Percentiles rank a stretch among this genome's conserved stretches.
Conservation (phyloP, 30 jellyfish, hydroid and myxozoan species). For the Turritopsis dohrnii region DNA sequence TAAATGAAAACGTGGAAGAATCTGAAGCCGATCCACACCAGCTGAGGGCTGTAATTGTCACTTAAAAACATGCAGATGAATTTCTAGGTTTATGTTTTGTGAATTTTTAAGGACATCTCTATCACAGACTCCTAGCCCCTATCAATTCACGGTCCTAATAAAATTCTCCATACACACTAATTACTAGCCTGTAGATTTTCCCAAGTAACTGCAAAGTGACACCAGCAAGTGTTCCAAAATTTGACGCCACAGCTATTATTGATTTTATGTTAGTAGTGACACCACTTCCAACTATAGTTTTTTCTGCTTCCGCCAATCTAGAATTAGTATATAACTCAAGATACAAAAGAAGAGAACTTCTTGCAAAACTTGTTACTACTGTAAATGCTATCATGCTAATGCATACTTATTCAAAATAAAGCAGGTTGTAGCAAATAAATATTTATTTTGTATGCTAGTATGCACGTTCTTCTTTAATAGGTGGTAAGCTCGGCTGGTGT, state of each 20-base stretch:
- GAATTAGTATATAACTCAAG: no score
- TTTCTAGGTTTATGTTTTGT: no score
- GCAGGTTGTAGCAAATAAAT: constrained; percentile 80
- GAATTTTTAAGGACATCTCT: no score
- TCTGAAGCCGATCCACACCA: no score
- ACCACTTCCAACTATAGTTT: constrained; percentile 55
- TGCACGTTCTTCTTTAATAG: constrained; percentile 53
- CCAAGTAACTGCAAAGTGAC: constrained; percentile 83
- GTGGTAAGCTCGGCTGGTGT: constrained; percentile 71
- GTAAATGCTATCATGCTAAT: neutral
- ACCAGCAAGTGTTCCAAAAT: constrained; percentile 83
- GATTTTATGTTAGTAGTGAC: constrained; percentile 3
- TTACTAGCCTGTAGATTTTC: constrained; percentile 60
- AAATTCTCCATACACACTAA: no score
- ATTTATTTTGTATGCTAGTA: constrained; percentile 43
- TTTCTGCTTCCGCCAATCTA: constrained; percentile 76
- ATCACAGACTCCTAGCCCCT: no score
- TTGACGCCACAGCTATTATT: constrained; percentile 34
- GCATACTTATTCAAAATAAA: constrained; percentile 55
- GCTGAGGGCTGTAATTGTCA: no score
- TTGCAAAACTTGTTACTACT: neutral
- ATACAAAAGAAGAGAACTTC: neutral
- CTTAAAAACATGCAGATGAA: no score
- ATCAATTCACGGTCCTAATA: no score
- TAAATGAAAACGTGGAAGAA: neutral